phyloP scores from a whole-genome alignment of 2,113 vertebrate species.

The Terrapene triunguis region DNA sequence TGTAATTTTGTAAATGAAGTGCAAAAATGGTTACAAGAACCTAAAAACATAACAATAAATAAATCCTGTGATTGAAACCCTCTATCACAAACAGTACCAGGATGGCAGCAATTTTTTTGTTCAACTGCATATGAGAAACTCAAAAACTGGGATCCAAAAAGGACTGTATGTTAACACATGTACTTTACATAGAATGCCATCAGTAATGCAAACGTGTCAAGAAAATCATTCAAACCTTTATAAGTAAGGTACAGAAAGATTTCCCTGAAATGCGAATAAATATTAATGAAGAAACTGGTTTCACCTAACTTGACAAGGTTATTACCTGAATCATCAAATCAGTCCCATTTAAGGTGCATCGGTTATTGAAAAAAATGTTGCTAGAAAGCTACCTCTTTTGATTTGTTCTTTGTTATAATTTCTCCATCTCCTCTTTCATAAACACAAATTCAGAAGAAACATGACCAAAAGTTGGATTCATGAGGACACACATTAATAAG shows the following conservation, averaged over 20 bases:
- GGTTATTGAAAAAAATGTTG: neutral
- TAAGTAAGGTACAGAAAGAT: too few relatives aligned
- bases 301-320: neutral
- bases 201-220: too few relatives aligned
- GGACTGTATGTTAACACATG: too few relatives aligned
- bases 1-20: neutral
- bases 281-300: too few relatives aligned
- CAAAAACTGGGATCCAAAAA: too few relatives aligned
- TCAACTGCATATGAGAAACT: too few relatives aligned
- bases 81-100: neutral
- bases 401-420: neutral
- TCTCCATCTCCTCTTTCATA: neutral
- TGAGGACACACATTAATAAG: neutral
- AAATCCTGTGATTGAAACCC: neutral
- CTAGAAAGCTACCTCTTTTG: neutral
- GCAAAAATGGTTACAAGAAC: neutral
- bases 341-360: neutral
- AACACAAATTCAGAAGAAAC: neutral
- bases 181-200: too few relatives aligned
- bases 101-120: neutral
- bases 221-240: too few relatives aligned
- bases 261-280: too few relatives aligned
- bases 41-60: neutral
- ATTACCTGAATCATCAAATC: neutral
- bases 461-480: constrained; percentile 49